Evolutionary conservation across 2,113 vertebrate genomes (phyloP), one percentile per base, ranked within the genome.

Genomic region (Percina caprodes): DNA sequence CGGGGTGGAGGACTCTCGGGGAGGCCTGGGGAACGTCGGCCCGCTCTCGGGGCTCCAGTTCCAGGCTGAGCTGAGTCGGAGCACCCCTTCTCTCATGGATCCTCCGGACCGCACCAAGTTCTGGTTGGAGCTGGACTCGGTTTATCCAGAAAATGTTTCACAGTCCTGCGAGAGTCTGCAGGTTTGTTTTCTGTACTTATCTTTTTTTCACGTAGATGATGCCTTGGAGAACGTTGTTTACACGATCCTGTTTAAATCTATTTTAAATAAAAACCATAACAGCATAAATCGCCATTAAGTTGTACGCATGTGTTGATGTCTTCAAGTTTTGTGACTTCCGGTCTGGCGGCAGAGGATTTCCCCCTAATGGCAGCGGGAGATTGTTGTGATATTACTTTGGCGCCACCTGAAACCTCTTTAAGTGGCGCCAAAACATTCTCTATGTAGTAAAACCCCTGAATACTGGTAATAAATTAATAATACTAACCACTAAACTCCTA

Each of bases 51-150:
- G 77, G 9, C 89, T 96, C 24, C 95, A 92, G 77, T 92, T 95
- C 68, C 96, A 96, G 89, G 94, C 94, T 18, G 96, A 97, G 83
- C 86, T 97, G 82, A 97, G 97, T 85, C 96, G 93, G 83, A 98
- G 97, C 93, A 96, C 96, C 24, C 96, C 97, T 0, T 96, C 97
- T 0, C 87, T 97, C 35, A 85, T 96, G 87, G 96, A 97, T 51
- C 94, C 95, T 39, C 96, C 94, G 0, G 97, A 98, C 91, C 94
- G 96, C 21, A 96, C 97, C 46, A 97, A 95, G 82, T 97, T 99
- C 85, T 97, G 97, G 91, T 88, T 99, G 62, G 95, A 95, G 60
- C 93, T 99, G 73, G 94, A 96, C 82, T 95, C 94, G 0, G 91
- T 95, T 42, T 97, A 97, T 63, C 91, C 94, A 1, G 94, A 86